Base-by-base conservation (phyloP, 2,113 vertebrate genomes). In the Chloropsis hardwickii region DNA sequence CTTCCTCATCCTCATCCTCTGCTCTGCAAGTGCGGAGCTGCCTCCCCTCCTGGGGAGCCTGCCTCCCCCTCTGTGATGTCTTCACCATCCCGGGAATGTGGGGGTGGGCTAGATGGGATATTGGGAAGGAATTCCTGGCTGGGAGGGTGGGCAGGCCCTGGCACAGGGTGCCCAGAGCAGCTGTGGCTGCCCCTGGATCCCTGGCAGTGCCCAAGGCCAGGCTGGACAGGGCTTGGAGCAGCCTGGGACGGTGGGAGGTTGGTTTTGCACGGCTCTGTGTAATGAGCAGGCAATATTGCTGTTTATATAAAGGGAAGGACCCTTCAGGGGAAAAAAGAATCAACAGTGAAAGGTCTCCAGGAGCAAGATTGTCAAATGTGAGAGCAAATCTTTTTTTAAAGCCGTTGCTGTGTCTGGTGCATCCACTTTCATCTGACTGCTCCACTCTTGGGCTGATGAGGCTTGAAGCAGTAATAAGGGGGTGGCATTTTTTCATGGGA, bases 371-470 rank as follows among this genome's bases (percentile, higher is more conserved):
- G 14, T 74, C 85, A 83, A 64, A 73, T 37, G 65, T 42, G 47
- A 50, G 53, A 90, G 21, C 10, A 62, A 51, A 85, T 58, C 66
- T 73, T 74, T 62, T 71, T 79, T 72, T 39, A 11, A 85, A 90
- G 9, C n/a, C 8, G 7, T 58, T 78, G 35, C 67, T 86, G 47
- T 84, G 47, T 70, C 94, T 92, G 84, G n/a, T 74, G 47, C n/a
- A 61, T 45, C 9, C 33, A 5, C 20, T n/a, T 70, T 88, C 88
- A 4, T 83, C 57, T 85, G 77, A 40, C 67, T 88, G 77, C 84
- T 95, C 77, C 40, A 14, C 84, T 93, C 90, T 81, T 50, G 65
- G 80, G 92, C 88, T 93, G 93, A 93, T 96, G 94, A 88, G 70
- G 88, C 84, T 93, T 91, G 87, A 94, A 95, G 16, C 56, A 35